Percentiles rank a stretch among this genome's conserved stretches.
Evolutionary conservation across 2,888 invertebrate species (phyloP).

Genomic region (Pristionchus entomophagus): DNA sequence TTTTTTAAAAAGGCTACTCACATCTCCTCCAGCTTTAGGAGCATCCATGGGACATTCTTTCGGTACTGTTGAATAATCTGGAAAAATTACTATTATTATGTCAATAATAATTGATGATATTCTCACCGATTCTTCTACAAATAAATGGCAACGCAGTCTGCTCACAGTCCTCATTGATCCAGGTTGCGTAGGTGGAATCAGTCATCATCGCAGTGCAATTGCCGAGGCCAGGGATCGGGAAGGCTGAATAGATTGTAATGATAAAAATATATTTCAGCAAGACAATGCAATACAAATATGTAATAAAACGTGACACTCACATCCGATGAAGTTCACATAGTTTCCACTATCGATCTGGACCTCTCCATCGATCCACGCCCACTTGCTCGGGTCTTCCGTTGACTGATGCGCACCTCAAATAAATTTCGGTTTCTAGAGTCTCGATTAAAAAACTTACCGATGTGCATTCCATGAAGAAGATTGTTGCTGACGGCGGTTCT

Average conservation of each 20-base stretch:
- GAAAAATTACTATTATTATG: not conserved
- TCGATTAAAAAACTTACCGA: not conserved
- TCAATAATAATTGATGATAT: not conserved
- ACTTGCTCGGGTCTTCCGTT: not conserved
- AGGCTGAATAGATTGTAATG: not conserved
- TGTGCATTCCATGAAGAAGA: not conserved
- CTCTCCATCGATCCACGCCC: not conserved
- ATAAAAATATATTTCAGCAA: not conserved
- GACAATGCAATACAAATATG: too few species aligned
- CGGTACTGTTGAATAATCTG: not conserved
- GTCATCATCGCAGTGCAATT: not conserved
- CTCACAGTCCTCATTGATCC: not conserved
- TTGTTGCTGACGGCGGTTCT: too few species aligned
- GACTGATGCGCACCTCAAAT: not conserved
- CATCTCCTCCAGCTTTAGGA: not conserved
- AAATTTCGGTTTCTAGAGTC: too few species aligned
- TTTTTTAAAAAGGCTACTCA: not conserved
- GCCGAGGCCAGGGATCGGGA: not conserved
- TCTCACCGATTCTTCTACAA: not conserved
- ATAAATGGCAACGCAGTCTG: not conserved
- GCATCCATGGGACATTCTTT: not conserved
- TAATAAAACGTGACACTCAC: not conserved
- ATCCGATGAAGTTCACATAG: not conserved
- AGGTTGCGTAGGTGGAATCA: not conserved
- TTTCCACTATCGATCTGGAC: not conserved